Evolutionary conservation across 2,888 invertebrate species (phyloP).

Genomic region (Callimorpha dominula): DNA sequence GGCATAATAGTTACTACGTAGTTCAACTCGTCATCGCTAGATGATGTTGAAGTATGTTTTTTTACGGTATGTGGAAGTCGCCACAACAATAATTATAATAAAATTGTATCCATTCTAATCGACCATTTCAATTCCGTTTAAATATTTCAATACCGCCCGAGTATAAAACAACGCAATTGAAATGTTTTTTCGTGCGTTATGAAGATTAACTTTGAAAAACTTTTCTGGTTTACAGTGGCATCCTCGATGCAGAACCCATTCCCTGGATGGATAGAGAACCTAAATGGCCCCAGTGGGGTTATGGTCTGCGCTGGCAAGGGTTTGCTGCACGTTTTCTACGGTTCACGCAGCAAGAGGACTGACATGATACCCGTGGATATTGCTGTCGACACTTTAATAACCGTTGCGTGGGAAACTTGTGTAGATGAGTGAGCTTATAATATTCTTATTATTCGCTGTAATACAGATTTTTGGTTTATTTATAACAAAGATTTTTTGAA

Average conservation of each 20-base stretch:
- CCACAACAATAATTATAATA: too few species aligned
- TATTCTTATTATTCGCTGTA: too few species aligned
- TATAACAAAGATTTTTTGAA: too few species aligned
- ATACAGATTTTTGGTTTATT: too few species aligned
- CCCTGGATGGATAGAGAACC: slow-evolving; percentile 96
- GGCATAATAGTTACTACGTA: too few species aligned
- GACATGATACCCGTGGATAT: slow-evolving; percentile 95
- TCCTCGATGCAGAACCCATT: slow-evolving; percentile 88
- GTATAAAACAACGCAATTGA: background rate
- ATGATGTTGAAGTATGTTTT: too few species aligned
- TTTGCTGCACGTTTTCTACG: slow-evolving; percentile 89
- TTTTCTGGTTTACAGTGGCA: slow-evolving; percentile 82
- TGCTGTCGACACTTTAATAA: slow-evolving; percentile 91
- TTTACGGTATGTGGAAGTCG: too few species aligned
- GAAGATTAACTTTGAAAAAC: too few species aligned
- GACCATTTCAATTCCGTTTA: background rate
- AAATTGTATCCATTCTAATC: too few species aligned
- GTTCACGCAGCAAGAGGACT: slow-evolving; percentile 82
- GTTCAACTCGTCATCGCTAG: too few species aligned
- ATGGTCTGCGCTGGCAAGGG: slow-evolving; percentile 91
- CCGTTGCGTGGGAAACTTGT: slow-evolving; percentile 90
- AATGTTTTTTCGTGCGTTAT: too few species aligned
- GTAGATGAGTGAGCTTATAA: slow-evolving; percentile 71
- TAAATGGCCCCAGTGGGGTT: slow-evolving; percentile 95
- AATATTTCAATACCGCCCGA: background rate